Evolutionary conservation across 2,888 invertebrate genomes (phyloP), one percentile per base, ranked within the genome.

Genomic region (Cephus pulcher): DNA sequence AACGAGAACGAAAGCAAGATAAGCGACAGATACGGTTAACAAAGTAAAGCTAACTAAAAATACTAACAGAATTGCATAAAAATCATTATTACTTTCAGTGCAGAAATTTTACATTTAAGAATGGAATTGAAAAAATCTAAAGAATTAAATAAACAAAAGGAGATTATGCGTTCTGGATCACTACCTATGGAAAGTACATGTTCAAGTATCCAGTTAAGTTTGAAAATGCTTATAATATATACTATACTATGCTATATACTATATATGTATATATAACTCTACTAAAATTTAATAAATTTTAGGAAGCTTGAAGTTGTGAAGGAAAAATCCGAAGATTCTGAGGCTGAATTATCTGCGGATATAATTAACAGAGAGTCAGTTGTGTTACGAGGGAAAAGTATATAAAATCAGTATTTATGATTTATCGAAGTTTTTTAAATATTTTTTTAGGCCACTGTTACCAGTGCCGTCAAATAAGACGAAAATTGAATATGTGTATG

Each of bases 401-500:
- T 56, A 9, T 56, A 23, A 56, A 56, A 23, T 9, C 9, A 23
- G 23, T 9, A 56, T 56, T 56, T 56, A 56, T 56, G 23, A 56
- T 9, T 56, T 56, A 56, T 23, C 3, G 2, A 71, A 32, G 34
- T 30, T 71, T 32, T 71, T 34, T 3, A 32, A 71, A 56, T 56
- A 56, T 56, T 56, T 56, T 56, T 56, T 56, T 56, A 56, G 56
- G 9, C 56, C 9, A 23, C 23, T 9, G 23, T 56, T 23, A 56
- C 9, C 56, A 56, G 23, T 56, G 23, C 9, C 23, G 23, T 23
- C 23, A 9, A 75, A 73, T 30, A 84, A 83, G 78, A 84, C 81
- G 15, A 71, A 76, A 30, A 83, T 83, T 32, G 81, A 83, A 76
- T 84, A 84, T 73, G 79, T 80, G 3, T 78, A 78, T 69, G 82